Conservation (phyloP, 2,113 vertebrate species). For the Riparia riparia region DNA sequence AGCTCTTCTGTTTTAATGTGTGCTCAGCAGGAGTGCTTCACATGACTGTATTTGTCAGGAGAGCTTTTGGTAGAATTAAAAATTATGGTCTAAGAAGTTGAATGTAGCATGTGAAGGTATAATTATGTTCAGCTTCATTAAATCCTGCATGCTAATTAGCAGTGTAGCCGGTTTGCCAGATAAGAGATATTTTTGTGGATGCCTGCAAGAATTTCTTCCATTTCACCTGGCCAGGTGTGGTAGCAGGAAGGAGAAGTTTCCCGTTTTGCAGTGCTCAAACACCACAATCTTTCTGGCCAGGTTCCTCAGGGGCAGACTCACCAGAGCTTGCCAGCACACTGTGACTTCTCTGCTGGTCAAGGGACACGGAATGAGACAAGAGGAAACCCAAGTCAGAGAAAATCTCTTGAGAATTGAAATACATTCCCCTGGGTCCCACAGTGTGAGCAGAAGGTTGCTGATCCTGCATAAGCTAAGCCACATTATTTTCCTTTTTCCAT, state of each 20-base stretch:
- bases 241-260: neutral
- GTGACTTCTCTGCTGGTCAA: neutral
- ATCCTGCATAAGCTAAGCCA: neutral
- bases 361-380: neutral
- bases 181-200: neutral
- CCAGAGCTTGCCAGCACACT: neutral
- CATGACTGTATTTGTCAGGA: neutral
- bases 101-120: neutral
- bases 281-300: neutral
- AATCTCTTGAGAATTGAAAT: neutral
- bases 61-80: neutral
- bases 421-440: neutral
- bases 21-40: neutral
- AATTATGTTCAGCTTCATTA: constrained; percentile 4
- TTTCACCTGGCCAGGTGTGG: neutral
- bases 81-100: neutral
- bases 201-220: neutral
- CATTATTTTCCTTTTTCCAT: neutral
- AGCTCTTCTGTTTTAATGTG: neutral
- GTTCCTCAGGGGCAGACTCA: neutral
- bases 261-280: neutral
- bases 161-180: neutral
- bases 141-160: neutral
- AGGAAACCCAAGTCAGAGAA: neutral
- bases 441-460: neutral